These are phyloP conservation scores for Clanis bilineata DNA, from an alignment of 2,888 invertebrate species.

Conservation along the genomic window DNA sequence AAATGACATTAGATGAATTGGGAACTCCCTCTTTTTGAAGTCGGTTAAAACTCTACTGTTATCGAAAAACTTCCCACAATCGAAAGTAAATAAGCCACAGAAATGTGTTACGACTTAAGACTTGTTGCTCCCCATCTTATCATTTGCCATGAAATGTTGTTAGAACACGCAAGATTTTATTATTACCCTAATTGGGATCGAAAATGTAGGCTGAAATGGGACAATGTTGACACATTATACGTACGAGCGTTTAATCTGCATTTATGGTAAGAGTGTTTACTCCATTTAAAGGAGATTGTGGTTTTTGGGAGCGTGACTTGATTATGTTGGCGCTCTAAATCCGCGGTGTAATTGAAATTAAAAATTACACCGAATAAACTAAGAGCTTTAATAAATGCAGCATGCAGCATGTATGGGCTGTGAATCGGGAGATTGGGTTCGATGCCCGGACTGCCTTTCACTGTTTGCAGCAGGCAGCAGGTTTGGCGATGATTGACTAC, in stretches of 20 bases:
- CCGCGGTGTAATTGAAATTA: neutral
- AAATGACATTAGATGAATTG: too few relatives aligned
- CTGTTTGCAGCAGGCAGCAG: too few relatives aligned
- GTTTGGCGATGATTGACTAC: too few relatives aligned
- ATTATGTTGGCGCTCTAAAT: neutral
- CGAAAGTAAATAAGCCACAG: slow-evolving; percentile 21
- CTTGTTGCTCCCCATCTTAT: slow-evolving; percentile 54
- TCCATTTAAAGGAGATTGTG: neutral
- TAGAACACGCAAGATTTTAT: slow-evolving; percentile 63
- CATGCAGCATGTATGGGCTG: too few relatives aligned
- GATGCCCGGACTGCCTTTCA: too few relatives aligned
- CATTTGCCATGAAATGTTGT: slow-evolving; percentile 52
- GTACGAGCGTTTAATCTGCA: slow-evolving; percentile 11
- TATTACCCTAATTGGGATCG: slow-evolving; percentile 56
- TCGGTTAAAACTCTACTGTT: too few relatives aligned
- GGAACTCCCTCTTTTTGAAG: too few relatives aligned
- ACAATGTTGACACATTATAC: slow-evolving; percentile 6
- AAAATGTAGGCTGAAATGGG: slow-evolving; percentile 4
- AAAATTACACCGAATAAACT: too few relatives aligned
- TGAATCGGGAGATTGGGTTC: too few relatives aligned
- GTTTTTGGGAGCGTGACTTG: neutral
- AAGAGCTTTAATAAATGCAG: too few relatives aligned
- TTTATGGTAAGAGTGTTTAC: slow-evolving; percentile 10
- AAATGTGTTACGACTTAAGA: slow-evolving; percentile 22
- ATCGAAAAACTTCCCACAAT: neutral